A percentile compares a stretch with the other conserved stretches of the same genome.
phyloP scores from a whole-genome alignment of 1,140 invertebrate genomes.

The Pararge aegeria region DNA sequence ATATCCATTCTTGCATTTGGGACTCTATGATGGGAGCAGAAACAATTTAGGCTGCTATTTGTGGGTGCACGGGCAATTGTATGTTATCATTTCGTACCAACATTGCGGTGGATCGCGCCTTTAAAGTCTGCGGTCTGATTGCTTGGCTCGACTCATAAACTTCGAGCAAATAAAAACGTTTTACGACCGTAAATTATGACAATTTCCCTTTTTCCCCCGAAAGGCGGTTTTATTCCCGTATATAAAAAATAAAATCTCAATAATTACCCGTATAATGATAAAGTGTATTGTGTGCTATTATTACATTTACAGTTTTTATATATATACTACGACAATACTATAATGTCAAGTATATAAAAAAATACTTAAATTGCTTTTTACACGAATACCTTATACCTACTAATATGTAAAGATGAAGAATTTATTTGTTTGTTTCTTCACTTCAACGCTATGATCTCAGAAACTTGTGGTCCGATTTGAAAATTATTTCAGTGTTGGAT shows the following conservation, averaged over 20 bases:
- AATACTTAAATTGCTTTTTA: no score
- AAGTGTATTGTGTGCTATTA: no score
- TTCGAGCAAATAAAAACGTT: conserved; percentile 14
- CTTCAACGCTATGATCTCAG: no score
- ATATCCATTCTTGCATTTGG: neutral
- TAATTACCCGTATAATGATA: no score
- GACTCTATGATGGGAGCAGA: conserved; percentile 21
- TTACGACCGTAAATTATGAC: conserved; percentile 6
- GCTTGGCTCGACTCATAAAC: conserved; percentile 26
- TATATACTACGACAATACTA: no score
- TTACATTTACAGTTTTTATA: neutral
- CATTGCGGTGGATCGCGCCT: conserved; percentile 43
- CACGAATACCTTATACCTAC: no score
- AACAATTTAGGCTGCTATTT: conserved; percentile 64
- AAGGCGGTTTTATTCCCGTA: neutral
- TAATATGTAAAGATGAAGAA: no score
- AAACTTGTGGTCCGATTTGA: no score
- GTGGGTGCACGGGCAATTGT: conserved; percentile 50
- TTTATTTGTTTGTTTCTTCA: no score
- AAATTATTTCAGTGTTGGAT: no score
- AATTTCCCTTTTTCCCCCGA: neutral
- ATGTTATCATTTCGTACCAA: conserved; percentile 55
- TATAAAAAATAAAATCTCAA: neutral
- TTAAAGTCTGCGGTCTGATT: conserved; percentile 43
- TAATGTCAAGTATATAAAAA: no score